These are phyloP conservation scores for Colostygia pectinataria DNA, from an alignment of 2,888 invertebrate genomes.

Conservation along the genomic window DNA sequence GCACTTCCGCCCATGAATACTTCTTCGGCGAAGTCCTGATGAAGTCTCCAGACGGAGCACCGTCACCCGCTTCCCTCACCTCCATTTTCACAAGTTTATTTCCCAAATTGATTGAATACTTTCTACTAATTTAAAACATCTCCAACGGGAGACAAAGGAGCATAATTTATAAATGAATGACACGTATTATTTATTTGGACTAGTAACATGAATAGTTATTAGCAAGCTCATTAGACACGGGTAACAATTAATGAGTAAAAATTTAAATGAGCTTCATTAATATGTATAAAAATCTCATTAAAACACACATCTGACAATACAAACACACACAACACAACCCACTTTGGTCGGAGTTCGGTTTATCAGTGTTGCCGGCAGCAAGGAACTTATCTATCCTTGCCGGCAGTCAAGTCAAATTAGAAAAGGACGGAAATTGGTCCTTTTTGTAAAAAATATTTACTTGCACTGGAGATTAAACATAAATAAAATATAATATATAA, in stretches of 20 bases:
- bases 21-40: constrained; percentile 66
- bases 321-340: too few species aligned
- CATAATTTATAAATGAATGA: constrained; percentile 21
- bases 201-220: constrained; percentile 32
- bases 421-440: too few species aligned
- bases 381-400: too few species aligned
- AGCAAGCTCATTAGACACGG: constrained; percentile 42
- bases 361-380: too few species aligned
- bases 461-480: too few species aligned
- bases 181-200: constrained; percentile 32
- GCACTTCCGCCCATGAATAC: constrained; percentile 90
- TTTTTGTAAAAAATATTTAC: too few species aligned
- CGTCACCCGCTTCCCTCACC: constrained; percentile 74
- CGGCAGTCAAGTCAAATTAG: too few species aligned
- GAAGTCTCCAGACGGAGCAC: constrained; percentile 69
- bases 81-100: constrained; percentile 54
- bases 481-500: too few species aligned
- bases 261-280: constrained; percentile 27
- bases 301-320: too few species aligned
- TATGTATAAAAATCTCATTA: too few species aligned
- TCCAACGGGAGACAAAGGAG: constrained; percentile 24
- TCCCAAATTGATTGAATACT: constrained; percentile 22
- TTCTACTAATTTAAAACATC: constrained; percentile 25
- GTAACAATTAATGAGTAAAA: constrained; percentile 33
- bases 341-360: too few species aligned